Percentiles rank a stretch among this genome's conserved stretches.
Evolutionary conservation across 2,113 vertebrate species (phyloP).

Genomic region (Melanerpes formicivorus): DNA sequence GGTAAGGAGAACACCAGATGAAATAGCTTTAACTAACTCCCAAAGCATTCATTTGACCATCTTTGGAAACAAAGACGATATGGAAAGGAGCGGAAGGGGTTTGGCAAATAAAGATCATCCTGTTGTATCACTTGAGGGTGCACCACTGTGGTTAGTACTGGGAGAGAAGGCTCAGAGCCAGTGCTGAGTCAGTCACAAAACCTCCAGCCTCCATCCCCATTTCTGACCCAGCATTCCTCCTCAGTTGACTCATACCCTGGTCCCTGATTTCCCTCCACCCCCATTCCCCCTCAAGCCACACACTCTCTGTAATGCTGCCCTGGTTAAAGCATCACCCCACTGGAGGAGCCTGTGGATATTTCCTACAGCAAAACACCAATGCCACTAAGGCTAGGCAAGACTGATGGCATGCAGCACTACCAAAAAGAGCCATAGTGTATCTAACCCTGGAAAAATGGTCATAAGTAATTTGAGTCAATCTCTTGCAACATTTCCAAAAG

Average conservation of each 20-base stretch:
- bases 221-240: background rate
- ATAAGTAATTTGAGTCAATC: background rate
- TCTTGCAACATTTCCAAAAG: background rate
- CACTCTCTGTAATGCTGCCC: rapidly evolving
- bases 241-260: background rate
- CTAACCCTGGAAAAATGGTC: rapidly evolving
- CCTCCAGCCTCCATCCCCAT: background rate
- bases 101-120: background rate
- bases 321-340: background rate
- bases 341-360: rapidly evolving
- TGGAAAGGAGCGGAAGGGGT: background rate
- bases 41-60: background rate
- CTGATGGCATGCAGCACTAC: background rate
- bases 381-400: rapidly evolving
- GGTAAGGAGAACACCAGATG: background rate
- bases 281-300: background rate
- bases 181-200: background rate
- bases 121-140: rapidly evolving
- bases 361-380: background rate
- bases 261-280: background rate
- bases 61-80: background rate
- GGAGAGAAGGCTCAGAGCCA: background rate
- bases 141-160: background rate
- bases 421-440: background rate
- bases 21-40: background rate